These are phyloP conservation scores for Nasonia longicornis DNA, from an alignment of 1,140 invertebrate species.

Conservation along the genomic window DNA sequence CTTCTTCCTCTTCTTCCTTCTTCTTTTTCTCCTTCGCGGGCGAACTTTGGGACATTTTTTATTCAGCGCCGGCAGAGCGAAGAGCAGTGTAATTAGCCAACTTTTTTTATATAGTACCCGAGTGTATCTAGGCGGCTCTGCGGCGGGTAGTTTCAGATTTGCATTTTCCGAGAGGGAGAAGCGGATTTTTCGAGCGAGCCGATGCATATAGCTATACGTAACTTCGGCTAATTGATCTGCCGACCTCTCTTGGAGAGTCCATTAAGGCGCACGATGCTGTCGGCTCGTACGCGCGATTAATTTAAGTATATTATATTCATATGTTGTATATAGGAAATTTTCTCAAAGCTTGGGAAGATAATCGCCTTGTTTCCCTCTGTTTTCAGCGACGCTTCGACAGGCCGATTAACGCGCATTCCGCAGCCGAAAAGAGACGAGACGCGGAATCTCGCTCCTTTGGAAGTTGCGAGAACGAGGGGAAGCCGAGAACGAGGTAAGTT, in stretches of 20 bases:
- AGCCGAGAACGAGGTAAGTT: conserved; percentile 49
- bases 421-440: neutral
- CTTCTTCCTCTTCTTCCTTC: too few relatives aligned
- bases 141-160: neutral
- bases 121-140: too few relatives aligned
- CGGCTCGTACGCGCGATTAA: too few relatives aligned
- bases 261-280: too few relatives aligned
- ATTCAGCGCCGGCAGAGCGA: neutral
- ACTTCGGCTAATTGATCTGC: neutral
- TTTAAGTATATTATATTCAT: too few relatives aligned
- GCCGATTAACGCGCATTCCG: conserved; percentile 27
- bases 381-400: conserved; percentile 19
- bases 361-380: conserved; percentile 16
- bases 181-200: neutral
- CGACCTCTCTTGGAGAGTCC: too few relatives aligned
- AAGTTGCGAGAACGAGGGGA: conserved; percentile 58
- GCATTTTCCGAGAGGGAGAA: neutral
- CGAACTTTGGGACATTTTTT: neutral
- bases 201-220: neutral
- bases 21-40: neutral
- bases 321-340: neutral
- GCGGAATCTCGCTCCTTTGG: conserved; percentile 8
- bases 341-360: neutral
- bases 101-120: neutral
- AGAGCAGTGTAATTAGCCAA: neutral